Evolutionary conservation across 2,797 vertebrate species (phyloP), one percentile per base, ranked within the genome.

Genomic region (Melopsittacus undulatus): DNA sequence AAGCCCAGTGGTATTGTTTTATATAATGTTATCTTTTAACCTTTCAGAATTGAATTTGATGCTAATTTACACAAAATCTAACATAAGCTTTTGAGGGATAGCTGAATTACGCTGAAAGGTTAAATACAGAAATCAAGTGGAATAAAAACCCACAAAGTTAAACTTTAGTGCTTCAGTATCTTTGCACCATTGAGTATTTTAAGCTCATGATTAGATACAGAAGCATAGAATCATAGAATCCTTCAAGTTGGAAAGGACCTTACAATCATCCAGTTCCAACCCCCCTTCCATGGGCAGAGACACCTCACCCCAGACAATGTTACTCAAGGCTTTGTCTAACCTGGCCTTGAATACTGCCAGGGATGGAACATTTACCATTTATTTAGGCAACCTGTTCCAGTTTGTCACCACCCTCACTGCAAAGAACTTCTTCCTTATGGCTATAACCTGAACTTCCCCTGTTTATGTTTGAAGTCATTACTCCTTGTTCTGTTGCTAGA

Each of bases 1-100:
- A 3, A 8, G 30, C 3, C 6, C 18, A 30, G 21, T 38, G 4
- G 1, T 2, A 46, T 61, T 54, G 3, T 9, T 78, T 54, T 51
- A 36, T 42, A 18, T 61, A 45, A 36, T 32, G 18, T 10, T 42
- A 22, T 13, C 21, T 10, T 57, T 72, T 52, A 49, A 22, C 8
- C 2, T 70, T 81, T 86, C 20, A 56, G 10, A 75, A 75, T 11
- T 72, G 18, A 32, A 49, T 46, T 32, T 73, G 4, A 43, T 57
- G 26, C 3, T 45, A 45, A 12, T 86, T 94, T 20, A 19, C 6
- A 4, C 13, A 29, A 30, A 75, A 38, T 69, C 14, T 62, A 62
- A 46, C 6, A 18, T 5, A 54, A 30, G 2, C 5, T 82, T 84
- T 70, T 64, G 11, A 73, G 32, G 24, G 5, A 57, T 12, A 23